Base-by-base conservation (phyloP, 2,797 vertebrate species). In the Decapterus maruadsi region DNA sequence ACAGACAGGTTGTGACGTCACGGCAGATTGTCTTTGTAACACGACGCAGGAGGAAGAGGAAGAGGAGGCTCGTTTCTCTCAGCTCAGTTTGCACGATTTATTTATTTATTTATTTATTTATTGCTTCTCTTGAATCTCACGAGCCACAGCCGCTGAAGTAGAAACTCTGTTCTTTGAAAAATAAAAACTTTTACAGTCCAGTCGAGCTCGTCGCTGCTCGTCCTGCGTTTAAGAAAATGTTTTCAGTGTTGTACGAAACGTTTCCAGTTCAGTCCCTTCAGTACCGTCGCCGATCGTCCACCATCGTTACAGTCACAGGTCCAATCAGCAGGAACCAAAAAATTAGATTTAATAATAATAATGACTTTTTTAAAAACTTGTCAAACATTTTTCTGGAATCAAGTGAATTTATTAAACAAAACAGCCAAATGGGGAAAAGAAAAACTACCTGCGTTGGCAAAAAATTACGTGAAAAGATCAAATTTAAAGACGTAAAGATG, bases 111-210 rank as follows among this genome's bases (percentile, higher is more conserved):
- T 26, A 26, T 26, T 26, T 3, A 26, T 26, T 26, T 26, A 26
- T 89, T 89, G 88, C 87, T 86, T 87, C 62, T 78, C 12, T 48
- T 16, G 53, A 42, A 63, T 31, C 75, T 73, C 43, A 42, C 61
- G 22, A 26, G 29, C 14, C 53, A 22, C 40, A 77, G 69, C 64
- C 19, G 5, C 54, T 70, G 17, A 42, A 80, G 79, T 68, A 86
- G 8, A 84, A 88, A 84, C 48, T 34, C 48, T 34, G 71, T 76
- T 68, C 62, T 70, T 77, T 58, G 22, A 75, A 87, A 91, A 90
- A 86, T 81, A 26, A 34, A 88, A 80, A 80, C 68, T 22, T 74
- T 66, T 40, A 68, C 63, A 57, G 72, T 77, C 75, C 82, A 58
- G 81, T 51, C 60, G 72, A 34, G 31, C 26, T 26, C 31, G 31